These are phyloP conservation scores for Thripadectes ignobilis DNA, from an alignment of 2,797 vertebrate species.

Conservation along the genomic window DNA sequence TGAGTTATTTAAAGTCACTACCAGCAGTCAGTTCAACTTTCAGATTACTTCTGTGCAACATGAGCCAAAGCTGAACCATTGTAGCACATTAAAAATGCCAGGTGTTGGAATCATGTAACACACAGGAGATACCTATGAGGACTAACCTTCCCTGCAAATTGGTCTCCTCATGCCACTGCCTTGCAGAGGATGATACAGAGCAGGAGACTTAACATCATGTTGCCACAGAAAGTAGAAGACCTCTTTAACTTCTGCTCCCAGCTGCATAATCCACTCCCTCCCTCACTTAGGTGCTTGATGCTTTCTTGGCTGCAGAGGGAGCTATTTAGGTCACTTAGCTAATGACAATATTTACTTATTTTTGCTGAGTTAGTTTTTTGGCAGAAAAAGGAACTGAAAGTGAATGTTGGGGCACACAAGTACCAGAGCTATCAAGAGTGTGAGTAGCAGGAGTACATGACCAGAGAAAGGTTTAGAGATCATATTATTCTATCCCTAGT, in stretches of 20 bases:
- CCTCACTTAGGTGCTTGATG: background rate
- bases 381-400: background rate
- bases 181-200: background rate
- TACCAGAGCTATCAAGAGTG: background rate
- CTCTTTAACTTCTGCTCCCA: background rate
- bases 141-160: background rate
- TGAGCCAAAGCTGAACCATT: background rate
- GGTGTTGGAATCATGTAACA: background rate
- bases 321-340: background rate
- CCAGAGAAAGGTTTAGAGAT: background rate
- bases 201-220: background rate
- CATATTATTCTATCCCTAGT: background rate
- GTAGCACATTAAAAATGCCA: background rate
- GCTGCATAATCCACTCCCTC: background rate
- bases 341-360: background rate
- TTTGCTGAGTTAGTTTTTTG: background rate
- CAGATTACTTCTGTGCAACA: background rate
- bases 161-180: background rate
- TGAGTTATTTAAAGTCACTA: background rate
- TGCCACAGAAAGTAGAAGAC: background rate
- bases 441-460: background rate
- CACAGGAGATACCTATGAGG: rapidly evolving
- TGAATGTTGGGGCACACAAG: background rate
- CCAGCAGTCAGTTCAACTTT: background rate
- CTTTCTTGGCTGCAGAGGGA: background rate